Base-by-base conservation (phyloP, 1,140 invertebrate genomes). In the Cyclargus thomasi region DNA sequence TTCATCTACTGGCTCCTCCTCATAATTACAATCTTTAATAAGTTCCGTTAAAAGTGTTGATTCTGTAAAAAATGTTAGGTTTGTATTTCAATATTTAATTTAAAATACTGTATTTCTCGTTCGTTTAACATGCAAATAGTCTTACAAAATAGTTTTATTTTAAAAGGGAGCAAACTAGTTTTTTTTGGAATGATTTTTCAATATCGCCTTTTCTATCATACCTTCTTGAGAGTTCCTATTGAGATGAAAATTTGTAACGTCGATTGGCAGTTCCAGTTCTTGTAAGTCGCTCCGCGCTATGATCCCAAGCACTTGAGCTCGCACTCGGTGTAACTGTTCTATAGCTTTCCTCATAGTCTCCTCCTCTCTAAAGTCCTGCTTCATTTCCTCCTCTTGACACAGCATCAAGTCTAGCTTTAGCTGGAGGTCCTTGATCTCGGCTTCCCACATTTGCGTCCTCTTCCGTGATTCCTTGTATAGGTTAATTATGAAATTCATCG, bases 341-440 rank as follows among this genome's bases (percentile, higher is more conserved):
- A 67, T 70, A 18, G 68, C 75, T 55, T 72, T 72, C 21, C 72
- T 74, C 8, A 83, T 67, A 39, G 77, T 64, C 21, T 80, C 77
- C 11, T 68, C 67, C 6, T 75, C 67, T 87, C 84, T 8, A 67
- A 65, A 59, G 74, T 29, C 29, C 29, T 29, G 29, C 8, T 29
- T 29, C 5, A 29, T 81, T 67, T 87, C 83, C 6, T 80, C 76
- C 36, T 85, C 85, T 5, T 81, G 76, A 11, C 83, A 73, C 63
- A 75, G 79, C 53, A 85, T 53, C 70, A 88, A 85, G 70, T 86
- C 10, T 47, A 87, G 85, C 83, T 90, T 81, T 62, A 90, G 69
- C 62, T 83, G 71, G 69, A 90, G 74, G 17, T 90, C 86, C 65
- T 90, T 84, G 35, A 86, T 35, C 67, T 88, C 80, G 21, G 68